Conservation (phyloP, 1,140 invertebrate genomes). For the Ceratosolen solmsi region DNA sequence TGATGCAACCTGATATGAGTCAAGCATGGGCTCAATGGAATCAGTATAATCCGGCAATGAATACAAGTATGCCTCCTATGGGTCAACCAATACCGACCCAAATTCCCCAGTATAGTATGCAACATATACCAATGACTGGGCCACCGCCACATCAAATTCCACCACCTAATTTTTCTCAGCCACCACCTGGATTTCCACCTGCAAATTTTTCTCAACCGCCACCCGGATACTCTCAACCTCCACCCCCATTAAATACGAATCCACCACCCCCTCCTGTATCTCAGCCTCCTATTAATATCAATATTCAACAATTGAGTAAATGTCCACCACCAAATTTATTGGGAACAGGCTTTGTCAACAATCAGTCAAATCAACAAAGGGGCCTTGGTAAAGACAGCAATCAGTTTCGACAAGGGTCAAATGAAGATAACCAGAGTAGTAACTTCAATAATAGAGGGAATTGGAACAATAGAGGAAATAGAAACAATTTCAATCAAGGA, state of each 20-base stretch:
- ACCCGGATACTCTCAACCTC: conserved; percentile 56
- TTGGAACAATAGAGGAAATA: conserved; percentile 56
- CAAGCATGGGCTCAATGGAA: conserved; percentile 65
- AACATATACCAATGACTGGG: conserved; percentile 45
- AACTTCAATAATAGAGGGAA: conserved; percentile 50
- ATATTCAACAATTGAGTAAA: conserved; percentile 22
- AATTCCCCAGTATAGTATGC: conserved; percentile 43
- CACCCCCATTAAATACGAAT: conserved; percentile 48
- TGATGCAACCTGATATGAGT: conserved; percentile 60
- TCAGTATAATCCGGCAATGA: conserved; percentile 64
- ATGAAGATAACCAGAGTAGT: conserved; percentile 20
- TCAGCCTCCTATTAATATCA: conserved; percentile 20
- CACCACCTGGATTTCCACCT: conserved; percentile 59
- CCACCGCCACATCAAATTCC: conserved; percentile 53
- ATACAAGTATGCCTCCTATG: conserved; percentile 45
- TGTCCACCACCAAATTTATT: conserved; percentile 12
- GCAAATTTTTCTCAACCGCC: conserved; percentile 56
- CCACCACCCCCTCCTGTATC: conserved; percentile 26
- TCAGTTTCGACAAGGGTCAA: conserved; percentile 22
- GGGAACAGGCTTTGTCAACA: neutral
- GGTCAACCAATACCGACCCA: conserved; percentile 26
- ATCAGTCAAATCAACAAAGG: conserved; percentile 20
- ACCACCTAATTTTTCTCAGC: conserved; percentile 57
- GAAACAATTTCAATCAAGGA: conserved; percentile 35
- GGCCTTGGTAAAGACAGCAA: conserved; percentile 14